phyloP scores from a whole-genome alignment of 1,140 invertebrate species.

The Cydia amplana region DNA sequence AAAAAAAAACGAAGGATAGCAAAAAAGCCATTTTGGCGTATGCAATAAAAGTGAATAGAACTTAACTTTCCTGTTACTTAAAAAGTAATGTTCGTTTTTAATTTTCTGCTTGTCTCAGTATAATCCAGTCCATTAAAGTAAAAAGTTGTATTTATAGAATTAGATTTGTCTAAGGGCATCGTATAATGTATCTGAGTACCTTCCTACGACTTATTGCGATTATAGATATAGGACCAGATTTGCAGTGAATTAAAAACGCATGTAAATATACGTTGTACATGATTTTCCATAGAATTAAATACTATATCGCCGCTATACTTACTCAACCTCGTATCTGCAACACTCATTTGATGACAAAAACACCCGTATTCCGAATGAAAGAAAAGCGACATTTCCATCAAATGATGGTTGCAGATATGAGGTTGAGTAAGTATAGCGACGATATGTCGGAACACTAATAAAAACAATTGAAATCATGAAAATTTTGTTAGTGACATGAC shows the following conservation, averaged over 20 bases:
- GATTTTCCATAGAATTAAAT: not conserved
- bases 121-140: slow-evolving; percentile 8
- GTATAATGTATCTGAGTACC: not conserved
- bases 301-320: no score
- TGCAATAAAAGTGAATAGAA: not conserved
- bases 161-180: not conserved
- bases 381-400: no score
- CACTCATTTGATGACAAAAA: no score
- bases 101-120: slow-evolving; percentile 17
- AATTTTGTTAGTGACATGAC: not conserved
- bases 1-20: not conserved
- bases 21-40: no score
- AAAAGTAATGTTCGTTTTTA: slow-evolving; percentile 5
- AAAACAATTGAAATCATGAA: slow-evolving; percentile 7
- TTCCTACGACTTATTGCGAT: slow-evolving; percentile 2
- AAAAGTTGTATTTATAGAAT: slow-evolving; percentile 1
- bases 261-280: slow-evolving; percentile 3
- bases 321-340: no score
- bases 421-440: no score
- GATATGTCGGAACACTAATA: not conserved
- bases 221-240: slow-evolving; percentile 18
- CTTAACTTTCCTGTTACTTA: not conserved
- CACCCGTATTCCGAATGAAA: no score
- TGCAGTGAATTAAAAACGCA: slow-evolving; percentile 18
- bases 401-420: no score